Base-by-base conservation (phyloP, 2,888 invertebrate genomes). In the Auanema sp. region DNA sequence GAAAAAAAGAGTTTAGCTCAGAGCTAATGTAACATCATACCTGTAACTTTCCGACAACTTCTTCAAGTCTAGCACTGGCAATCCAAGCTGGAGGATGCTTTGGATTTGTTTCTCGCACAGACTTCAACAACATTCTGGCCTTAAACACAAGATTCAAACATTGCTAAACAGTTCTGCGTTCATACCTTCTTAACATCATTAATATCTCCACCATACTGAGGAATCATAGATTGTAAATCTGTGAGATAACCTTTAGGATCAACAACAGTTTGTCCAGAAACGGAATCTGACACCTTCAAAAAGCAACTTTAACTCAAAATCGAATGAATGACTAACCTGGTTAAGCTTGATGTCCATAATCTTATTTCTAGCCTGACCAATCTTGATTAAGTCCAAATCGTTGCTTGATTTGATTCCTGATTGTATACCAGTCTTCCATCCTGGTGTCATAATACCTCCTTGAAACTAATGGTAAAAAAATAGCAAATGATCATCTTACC, bases 61-160 rank as follows among this genome's bases (percentile, higher is more conserved):
- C 97, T 85, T 99, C 98, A 60, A 99, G 87, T 71, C 96, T 89
- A 0, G 98, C 98, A 71, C 95, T 96, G 12, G 98, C 98, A 77
- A 99, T 94, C 98, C 98, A 99, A 8, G 96, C 98, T 0, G 98
- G 97, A 0, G 97, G 95, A 88, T 98, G 97, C 84, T 95, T 95
- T 0, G 97, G 98, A 87, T 99, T 99, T 0, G 98, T 98, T 78
- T 89, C 89, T 56, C 98, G 88, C 10, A 99, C 96, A 56, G 95
- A 96, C 84, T 98, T 98, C 47, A 99, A 85, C 47, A 99, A 85
- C 60, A 96, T 86, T 62, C 98, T 88, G 0, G 97, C 98, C 57
- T 61, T 1, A 57, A 58, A 0, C 84, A 40, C 41, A n/a, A n/a
- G n/a, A n/a, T n/a, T 44, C 6, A 16, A 42, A 5, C 23, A n/a